Evolutionary conservation across 2,113 vertebrate genomes (phyloP), one percentile per base, ranked within the genome.

Genomic region (Acanthochromis polyacanthus): DNA sequence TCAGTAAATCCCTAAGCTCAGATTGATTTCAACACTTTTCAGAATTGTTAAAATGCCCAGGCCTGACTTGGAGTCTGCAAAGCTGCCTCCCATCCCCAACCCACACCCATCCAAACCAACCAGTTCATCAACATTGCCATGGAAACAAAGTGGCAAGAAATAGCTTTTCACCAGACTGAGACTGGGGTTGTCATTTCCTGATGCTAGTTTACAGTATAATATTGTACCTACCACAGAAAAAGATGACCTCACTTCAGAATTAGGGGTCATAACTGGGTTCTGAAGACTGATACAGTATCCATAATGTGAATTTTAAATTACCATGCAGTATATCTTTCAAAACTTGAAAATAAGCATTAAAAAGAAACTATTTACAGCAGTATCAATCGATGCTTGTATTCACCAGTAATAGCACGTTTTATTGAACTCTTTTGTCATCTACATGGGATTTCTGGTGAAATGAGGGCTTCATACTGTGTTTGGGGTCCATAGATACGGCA

Each of bases 1-100:
- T 94, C 95, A 95, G 95, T 96, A 96, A 95, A 96, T 96, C 91
- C 95, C 88, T 86, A 82, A 88, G 51, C 88, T 85, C 74, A 80
- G 91, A 95, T 95, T 96, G 95, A 95, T 96, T 96, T 96, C 94
- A 95, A 94, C 75, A 92, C 94, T 80, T 96, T 97, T 96, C 97
- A 96, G 95, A 96, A 95, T 95, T 96, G 96, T 93, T 96, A 95
- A 96, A 96, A 95, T 94, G 90, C 89, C 68, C 81, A 55, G 71
- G 60, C 71, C 67, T 83, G 62, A 80, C 65, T 57, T 82, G 57
- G 70, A 59, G 30, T 71, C 65, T 45, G 59, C 38, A 75, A 38
- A 78, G 43, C 51, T 68, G 56, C 63, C 48, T 15, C 51, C 53
- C 52, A 32, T 20, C 58, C 38, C 55, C 30, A 0, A 36, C 38